These are phyloP conservation scores for Indicator indicator DNA, from an alignment of 2,113 vertebrate genomes.

Conservation along the genomic window DNA sequence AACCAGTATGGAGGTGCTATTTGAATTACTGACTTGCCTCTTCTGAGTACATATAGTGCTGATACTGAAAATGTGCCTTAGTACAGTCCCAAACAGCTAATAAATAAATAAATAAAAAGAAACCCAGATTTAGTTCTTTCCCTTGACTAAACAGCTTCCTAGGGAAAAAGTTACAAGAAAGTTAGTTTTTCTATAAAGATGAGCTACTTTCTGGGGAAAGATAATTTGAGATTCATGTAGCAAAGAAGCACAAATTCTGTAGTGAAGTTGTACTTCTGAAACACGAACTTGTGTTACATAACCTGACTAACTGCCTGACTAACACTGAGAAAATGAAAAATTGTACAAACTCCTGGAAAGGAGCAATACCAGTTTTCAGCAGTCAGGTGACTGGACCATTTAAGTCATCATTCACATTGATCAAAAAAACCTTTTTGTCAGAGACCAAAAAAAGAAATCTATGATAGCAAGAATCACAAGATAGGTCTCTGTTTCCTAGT, in stretches of 20 bases:
- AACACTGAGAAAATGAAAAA: not conserved
- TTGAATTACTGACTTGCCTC: not conserved
- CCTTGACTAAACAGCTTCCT: not conserved
- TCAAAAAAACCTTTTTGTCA: not conserved
- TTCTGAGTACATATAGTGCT: not conserved
- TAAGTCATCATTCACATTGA: not conserved
- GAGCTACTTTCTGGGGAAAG: not conserved
- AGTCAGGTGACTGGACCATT: not conserved
- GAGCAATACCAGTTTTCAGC: not conserved
- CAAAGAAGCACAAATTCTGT: not conserved
- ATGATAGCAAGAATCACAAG: not conserved
- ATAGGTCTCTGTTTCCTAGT: not conserved
- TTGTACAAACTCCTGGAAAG: not conserved
- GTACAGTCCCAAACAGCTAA: not conserved
- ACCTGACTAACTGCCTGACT: not conserved
- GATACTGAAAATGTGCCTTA: not conserved
- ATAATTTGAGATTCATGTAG: not conserved
- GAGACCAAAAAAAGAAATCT: not conserved
- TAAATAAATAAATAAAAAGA: not conserved
- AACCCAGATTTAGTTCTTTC: not conserved
- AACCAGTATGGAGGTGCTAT: not conserved
- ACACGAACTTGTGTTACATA: not conserved
- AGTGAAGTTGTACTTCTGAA: not conserved
- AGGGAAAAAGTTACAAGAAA: not conserved
- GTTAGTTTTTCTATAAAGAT: not conserved